phyloP scores from a whole-genome alignment of 2,113 vertebrate species.

The Isurus oxyrinchus region DNA sequence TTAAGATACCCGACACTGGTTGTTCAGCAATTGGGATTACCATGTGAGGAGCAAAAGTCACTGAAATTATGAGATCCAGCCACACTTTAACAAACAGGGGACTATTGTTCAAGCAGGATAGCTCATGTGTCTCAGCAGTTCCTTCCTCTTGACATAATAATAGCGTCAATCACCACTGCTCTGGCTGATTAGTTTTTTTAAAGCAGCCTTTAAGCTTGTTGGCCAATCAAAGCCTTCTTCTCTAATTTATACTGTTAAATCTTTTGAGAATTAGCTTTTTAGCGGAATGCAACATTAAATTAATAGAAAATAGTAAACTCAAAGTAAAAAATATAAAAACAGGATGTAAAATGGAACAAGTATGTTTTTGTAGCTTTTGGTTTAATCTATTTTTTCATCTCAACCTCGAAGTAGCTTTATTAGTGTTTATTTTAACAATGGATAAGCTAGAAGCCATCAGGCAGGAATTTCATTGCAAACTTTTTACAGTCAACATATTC shows the following conservation, averaged over 20 bases:
- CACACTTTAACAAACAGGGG: not conserved
- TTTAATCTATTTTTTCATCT: not conserved
- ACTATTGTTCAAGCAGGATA: not conserved
- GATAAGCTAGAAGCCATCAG: not conserved
- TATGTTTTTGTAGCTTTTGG: not conserved
- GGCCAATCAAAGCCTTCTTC: not conserved
- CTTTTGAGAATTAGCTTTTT: not conserved
- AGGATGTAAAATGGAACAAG: not conserved
- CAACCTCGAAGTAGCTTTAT: not conserved
- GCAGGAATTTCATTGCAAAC: not conserved
- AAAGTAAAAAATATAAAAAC: not conserved
- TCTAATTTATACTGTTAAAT: not conserved
- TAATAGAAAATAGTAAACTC: not conserved
- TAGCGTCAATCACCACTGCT: not conserved
- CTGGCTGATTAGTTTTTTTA: too few relatives aligned
- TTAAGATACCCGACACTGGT: not conserved
- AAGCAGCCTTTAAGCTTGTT: not conserved
- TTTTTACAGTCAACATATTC: not conserved
- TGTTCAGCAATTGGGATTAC: not conserved
- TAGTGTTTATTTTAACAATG: not conserved
- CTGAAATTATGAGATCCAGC: not conserved
- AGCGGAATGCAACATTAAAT: not conserved
- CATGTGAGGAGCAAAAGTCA: not conserved
- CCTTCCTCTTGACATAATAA: not conserved
- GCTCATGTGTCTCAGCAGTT: not conserved